Evolutionary conservation across 2,797 vertebrate species (phyloP), one percentile per base, ranked within the genome.

Genomic region (Chromobotia macracanthus): DNA sequence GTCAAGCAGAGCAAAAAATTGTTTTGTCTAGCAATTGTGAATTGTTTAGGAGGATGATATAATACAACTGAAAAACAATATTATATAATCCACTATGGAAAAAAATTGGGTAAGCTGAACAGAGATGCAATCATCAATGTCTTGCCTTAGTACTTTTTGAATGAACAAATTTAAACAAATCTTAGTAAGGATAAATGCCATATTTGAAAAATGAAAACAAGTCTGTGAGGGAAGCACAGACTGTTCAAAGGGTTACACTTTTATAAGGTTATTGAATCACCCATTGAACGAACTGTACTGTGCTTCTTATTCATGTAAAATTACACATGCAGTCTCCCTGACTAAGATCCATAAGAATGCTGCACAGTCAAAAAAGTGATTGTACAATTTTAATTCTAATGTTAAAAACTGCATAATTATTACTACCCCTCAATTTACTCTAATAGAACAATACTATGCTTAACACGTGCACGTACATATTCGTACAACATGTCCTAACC

Each of bases 1-100:
- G 41, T 46, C 38, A n/a, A 44, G 63, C 63, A 76, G 41, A 44
- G 50, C 25, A 67, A 38, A 67, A 76, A 46, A 76, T 1, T 31
- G n/a, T 44, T 55, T 10, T 46, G 18, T 66, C 1, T 1, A 1
- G 11, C 58, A 48, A 48, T 60, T 50, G 9, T 6, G 8, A n/a
- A 50, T 60, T 48, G 18, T 69, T 35, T 41, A 12, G 12, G 13
- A 68, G 23, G 64, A 46, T 67, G 55, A 2, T 21, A 25, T 11
- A 65, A 55, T 2, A 11, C 19, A 55, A 15, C 9, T 15, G 16
- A 4, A 50, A 46, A 72, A 71, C 38, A 72, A 12, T 25, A 58
- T 58, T 58, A 19, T 5, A 4, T 2, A 9, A 73, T 6, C n/a
- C 25, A 46, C 60, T n/a, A 31, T 28, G 16, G 11, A 72, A 60